A percentile compares a stretch with the other conserved stretches of the same genome.
Evolutionary conservation across 2,888 invertebrate genomes (phyloP).

Genomic region (Nomada ferruginata): DNA sequence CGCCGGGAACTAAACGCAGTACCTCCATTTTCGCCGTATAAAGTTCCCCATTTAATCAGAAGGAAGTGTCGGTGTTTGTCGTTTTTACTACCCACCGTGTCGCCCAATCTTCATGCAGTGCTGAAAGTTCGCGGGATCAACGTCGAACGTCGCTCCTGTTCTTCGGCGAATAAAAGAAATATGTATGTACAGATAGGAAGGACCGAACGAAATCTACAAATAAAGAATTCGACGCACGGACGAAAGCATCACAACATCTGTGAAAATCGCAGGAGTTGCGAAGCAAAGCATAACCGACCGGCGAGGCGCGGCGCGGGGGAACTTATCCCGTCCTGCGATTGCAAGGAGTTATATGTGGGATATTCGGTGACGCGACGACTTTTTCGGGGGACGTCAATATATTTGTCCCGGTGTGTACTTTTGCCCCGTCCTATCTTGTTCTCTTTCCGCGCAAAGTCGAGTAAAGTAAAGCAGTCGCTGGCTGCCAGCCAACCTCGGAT

Average conservation of each 20-base stretch:
- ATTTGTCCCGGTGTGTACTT: constrained; percentile 76
- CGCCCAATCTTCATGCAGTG: neutral
- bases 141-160: neutral
- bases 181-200: neutral
- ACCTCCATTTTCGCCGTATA: constrained; percentile 7
- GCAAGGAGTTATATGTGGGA: constrained; percentile 76
- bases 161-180: neutral
- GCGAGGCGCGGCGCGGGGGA: constrained; percentile 39
- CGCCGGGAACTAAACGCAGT: neutral
- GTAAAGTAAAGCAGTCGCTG: constrained; percentile 80
- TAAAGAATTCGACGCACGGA: neutral
- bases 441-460: constrained; percentile 71
- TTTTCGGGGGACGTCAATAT: constrained; percentile 80
- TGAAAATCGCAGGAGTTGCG: constrained; percentile 42
- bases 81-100: neutral
- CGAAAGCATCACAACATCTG: constrained; percentile 15
- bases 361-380: constrained; percentile 81
- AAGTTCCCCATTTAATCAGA: constrained; percentile 13
- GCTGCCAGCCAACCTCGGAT: constrained; percentile 80
- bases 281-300: constrained; percentile 44
- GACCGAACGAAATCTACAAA: neutral
- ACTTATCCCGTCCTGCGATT: constrained; percentile 69
- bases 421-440: constrained; percentile 62
- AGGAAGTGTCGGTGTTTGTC: constrained; percentile 1
- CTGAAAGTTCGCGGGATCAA: neutral